Evolutionary conservation across 2,797 vertebrate genomes (phyloP).

Genomic region (Trematomus bernacchii): DNA sequence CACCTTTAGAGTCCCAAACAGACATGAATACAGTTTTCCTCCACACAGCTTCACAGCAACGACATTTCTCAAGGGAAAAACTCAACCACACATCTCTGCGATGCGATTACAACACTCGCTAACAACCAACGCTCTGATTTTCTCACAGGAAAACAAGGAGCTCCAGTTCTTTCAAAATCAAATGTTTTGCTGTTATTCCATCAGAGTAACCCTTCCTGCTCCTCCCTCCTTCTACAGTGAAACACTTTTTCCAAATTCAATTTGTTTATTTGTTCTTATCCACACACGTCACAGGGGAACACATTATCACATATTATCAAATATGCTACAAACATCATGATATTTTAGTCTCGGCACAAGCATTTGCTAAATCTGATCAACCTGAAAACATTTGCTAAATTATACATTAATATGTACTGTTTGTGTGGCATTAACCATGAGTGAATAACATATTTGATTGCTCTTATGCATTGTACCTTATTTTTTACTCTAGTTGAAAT

Average conservation of each 20-base stretch:
- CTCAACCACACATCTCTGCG: not conserved
- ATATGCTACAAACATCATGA: not conserved
- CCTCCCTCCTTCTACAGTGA: conserved; percentile 57
- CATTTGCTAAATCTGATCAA: not conserved
- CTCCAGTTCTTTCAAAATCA: conserved; percentile 85
- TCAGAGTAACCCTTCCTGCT: conserved; percentile 73
- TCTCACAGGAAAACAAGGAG: conserved; percentile 82
- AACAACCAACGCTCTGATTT: conserved; percentile 53
- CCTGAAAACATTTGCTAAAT: not conserved
- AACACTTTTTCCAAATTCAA: not conserved
- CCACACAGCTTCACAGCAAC: not conserved
- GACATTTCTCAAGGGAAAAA: not conserved
- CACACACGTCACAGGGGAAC: not conserved
- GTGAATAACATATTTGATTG: too few relatives aligned
- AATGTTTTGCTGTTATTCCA: conserved; percentile 87
- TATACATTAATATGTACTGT: not conserved
- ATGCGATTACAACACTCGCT: conserved; percentile 17
- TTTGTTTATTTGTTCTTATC: not conserved
- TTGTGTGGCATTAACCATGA: not conserved
- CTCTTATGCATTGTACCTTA: not conserved
- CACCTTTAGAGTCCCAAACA: not conserved
- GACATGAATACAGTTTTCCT: conserved; percentile 17
- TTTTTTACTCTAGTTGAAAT: too few relatives aligned
- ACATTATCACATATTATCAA: not conserved
- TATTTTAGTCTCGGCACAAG: not conserved